Base-by-base conservation (phyloP, 2,888 invertebrate species). In the Polymixis lichenea region DNA sequence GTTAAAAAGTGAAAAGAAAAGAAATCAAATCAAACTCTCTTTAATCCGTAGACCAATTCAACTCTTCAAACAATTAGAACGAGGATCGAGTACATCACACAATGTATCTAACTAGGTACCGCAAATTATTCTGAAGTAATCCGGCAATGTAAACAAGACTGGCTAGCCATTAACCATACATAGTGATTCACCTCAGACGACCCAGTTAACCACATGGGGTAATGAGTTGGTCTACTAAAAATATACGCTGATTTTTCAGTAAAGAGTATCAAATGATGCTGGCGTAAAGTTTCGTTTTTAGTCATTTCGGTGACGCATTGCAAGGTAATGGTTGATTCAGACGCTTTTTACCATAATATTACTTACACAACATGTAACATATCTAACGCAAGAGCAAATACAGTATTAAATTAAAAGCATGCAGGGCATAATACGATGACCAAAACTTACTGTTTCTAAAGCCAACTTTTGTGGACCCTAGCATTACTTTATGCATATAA, bases 151-250 rank as follows among this genome's bases (percentile, higher is more conserved):
- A 81, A 77, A 82, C 79, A 78, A 70, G 61, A 72, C 72, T 53
- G 28, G 67, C 77, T 74, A 64, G 46, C 56, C 68, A 75, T 66
- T 74, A 64, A 38, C 56, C 68, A 75, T 66, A 68, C 68, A 77
- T 25, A 73, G 73, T 88, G 88, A 88, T 77, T 88, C 88, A 88
- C 69, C 65, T 70, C 65, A 78, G 64, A 76, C 77, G 83, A 77
- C 88, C 89, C 77, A 84, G 76, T 83, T 86, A 79, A 61, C 78
- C 74, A 69, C 77, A 82, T 82, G 84, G 75, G 67, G 72, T 80
- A 76, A 80, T 83, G 86, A 85, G 82, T 61, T 70, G 66, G 67
- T 60, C 55, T 72, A 81, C 83, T 87, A 86, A 82, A 87, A 87
- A 87, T 88, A 83, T 75, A 75, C 58, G 58, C 58, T 28, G 55